phyloP scores from a whole-genome alignment of 2,797 vertebrate species.

The Malacoraja senta region DNA sequence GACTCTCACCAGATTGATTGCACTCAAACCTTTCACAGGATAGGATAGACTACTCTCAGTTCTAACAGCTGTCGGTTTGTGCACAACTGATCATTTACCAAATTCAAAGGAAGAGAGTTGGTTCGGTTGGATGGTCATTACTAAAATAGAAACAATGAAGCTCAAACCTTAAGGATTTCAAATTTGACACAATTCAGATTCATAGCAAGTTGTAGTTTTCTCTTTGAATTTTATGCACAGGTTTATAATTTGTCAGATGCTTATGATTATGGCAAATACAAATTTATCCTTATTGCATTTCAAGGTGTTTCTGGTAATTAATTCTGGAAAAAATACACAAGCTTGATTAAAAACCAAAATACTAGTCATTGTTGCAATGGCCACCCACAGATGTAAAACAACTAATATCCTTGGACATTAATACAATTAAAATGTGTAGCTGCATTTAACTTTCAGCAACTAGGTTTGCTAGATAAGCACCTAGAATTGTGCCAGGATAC shows the following conservation, averaged over 20 bases:
- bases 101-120: neutral
- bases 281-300: neutral
- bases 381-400: neutral
- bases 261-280: neutral
- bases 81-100: neutral
- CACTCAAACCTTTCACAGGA: no score
- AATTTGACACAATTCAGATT: neutral
- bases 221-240: neutral
- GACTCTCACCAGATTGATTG: no score
- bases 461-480: neutral
- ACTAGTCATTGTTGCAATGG: neutral
- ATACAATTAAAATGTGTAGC: neutral
- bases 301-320: neutral
- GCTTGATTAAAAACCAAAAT: neutral
- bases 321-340: neutral
- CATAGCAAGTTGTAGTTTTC: neutral
- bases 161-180: neutral
- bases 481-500: neutral
- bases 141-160: neutral
- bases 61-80: neutral
- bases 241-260: neutral
- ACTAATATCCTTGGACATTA: neutral
- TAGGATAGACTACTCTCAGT: neutral
- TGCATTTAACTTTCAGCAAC: neutral
- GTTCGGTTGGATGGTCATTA: neutral